phyloP scores from a whole-genome alignment of 2,888 invertebrate genomes.

The Dorcus parallelipipedus region DNA sequence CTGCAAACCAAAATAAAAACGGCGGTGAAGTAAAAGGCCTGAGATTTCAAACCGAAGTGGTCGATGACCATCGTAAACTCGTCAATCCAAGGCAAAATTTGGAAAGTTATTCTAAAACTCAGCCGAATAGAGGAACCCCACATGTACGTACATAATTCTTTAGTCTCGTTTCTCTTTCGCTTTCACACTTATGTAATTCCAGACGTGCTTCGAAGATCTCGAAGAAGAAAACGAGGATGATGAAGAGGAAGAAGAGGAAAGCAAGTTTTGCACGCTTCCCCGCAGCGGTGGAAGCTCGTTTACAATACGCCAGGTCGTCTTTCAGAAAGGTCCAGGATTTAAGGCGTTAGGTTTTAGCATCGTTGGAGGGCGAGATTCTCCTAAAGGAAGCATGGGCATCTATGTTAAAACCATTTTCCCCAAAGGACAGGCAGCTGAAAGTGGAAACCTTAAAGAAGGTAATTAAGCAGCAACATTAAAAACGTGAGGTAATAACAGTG shows the following conservation, averaged over 20 bases:
- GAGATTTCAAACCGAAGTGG: too few species aligned
- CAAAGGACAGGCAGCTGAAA: slow-evolving; percentile 79
- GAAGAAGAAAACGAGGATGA: slow-evolving; percentile 48
- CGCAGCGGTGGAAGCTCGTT: slow-evolving; percentile 55
- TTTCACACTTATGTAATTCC: neutral
- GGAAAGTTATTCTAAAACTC: too few species aligned
- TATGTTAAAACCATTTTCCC: slow-evolving; percentile 82
- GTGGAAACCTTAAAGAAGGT: slow-evolving; percentile 80
- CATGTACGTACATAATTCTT: too few species aligned
- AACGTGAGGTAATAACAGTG: neutral
- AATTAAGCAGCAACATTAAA: slow-evolving; percentile 14
- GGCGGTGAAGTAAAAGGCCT: too few species aligned
- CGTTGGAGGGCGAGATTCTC: slow-evolving; percentile 82
- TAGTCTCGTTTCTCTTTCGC: too few species aligned
- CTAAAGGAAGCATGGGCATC: slow-evolving; percentile 80
- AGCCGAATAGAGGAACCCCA: too few species aligned
- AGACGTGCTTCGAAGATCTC: slow-evolving; percentile 36
- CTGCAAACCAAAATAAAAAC: slow-evolving; percentile 28
- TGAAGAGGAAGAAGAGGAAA: slow-evolving; percentile 53
- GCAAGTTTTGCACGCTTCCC: slow-evolving; percentile 71
- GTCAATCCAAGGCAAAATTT: too few species aligned
- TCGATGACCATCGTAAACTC: too few species aligned
- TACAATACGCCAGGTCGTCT: slow-evolving; percentile 60
- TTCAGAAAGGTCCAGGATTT: slow-evolving; percentile 77
- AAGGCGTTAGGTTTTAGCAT: slow-evolving; percentile 88